Conservation (phyloP, 2,888 invertebrate species). For the Ophioninae sp. region DNA sequence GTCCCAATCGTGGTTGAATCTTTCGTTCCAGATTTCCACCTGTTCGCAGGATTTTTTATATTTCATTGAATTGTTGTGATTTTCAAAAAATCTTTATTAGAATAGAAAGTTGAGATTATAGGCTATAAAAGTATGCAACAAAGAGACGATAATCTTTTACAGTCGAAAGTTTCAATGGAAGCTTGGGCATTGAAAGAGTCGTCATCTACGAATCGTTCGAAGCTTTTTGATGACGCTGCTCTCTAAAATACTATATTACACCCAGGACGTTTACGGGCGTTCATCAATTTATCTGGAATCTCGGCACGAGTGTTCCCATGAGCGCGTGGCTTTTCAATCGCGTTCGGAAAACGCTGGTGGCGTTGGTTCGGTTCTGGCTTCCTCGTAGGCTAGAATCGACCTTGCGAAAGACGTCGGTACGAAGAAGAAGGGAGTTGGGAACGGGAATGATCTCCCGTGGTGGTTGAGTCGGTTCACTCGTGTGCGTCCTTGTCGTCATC, state of each 20-base stretch:
- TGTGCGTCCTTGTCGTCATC: slow-evolving; percentile 45
- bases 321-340: slow-evolving; percentile 19
- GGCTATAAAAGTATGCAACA: too few relatives aligned
- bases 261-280: slow-evolving; percentile 19
- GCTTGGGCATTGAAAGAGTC: slow-evolving; percentile 18
- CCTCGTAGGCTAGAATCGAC: slow-evolving; percentile 48
- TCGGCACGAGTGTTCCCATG: not conserved
- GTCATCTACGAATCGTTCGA: slow-evolving; percentile 23
- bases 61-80: too few relatives aligned
- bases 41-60: not conserved
- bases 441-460: slow-evolving; percentile 43
- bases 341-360: slow-evolving; percentile 37
- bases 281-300: slow-evolving; percentile 18
- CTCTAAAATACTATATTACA: slow-evolving; percentile 10
- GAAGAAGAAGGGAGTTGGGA: slow-evolving; percentile 15
- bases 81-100: not conserved
- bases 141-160: not conserved
- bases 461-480: slow-evolving; percentile 36
- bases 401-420: slow-evolving; percentile 44
- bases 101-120: too few relatives aligned
- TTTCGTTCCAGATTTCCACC: too few relatives aligned
- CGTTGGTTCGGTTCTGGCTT: slow-evolving; percentile 43
- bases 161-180: slow-evolving; percentile 1
- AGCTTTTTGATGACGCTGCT: slow-evolving; percentile 19
- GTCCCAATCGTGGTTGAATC: too few relatives aligned